These are phyloP conservation scores for Brachyalestes nurse DNA, from an alignment of 2,797 vertebrate species.

Conservation along the genomic window DNA sequence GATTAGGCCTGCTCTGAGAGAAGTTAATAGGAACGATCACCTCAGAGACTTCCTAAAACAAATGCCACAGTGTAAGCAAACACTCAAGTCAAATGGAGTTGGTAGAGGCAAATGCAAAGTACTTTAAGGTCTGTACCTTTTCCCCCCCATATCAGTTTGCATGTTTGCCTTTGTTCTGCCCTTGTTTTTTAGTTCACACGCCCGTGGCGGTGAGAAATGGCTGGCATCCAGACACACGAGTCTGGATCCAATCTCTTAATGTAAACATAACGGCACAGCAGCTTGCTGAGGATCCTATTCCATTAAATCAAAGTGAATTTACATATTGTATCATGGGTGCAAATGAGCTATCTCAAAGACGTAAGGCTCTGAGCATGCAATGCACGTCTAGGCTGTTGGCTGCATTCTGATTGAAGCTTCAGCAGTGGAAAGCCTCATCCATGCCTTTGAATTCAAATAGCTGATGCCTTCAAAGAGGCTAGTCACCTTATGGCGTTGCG, in stretches of 20 bases:
- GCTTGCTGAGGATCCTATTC: slow-evolving; percentile 59
- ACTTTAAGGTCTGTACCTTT: neutral
- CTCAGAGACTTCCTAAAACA: neutral
- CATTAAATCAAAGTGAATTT: slow-evolving; percentile 66
- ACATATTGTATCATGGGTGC: slow-evolving; percentile 60
- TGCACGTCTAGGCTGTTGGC: slow-evolving; percentile 53
- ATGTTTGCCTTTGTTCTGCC: slow-evolving; percentile 8
- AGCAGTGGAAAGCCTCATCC: slow-evolving; percentile 27
- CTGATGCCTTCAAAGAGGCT: slow-evolving; percentile 62
- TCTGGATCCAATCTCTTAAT: slow-evolving; percentile 63
- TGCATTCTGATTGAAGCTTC: slow-evolving; percentile 65
- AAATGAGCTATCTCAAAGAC: slow-evolving; percentile 67
- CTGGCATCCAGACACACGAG: neutral
- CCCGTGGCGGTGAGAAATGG: neutral
- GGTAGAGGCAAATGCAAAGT: neutral
- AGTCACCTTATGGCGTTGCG: slow-evolving; percentile 60
- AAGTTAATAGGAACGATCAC: slow-evolving; percentile 1
- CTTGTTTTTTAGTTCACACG: neutral
- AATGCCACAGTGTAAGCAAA: neutral
- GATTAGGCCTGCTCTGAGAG: neutral
- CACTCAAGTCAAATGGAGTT: neutral
- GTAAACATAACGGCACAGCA: slow-evolving; percentile 63
- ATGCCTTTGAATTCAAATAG: slow-evolving; percentile 69
- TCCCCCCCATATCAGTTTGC: neutral
- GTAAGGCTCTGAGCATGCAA: slow-evolving; percentile 56